These are phyloP conservation scores for Cryptotis parvus DNA, from an alignment of 2,113 vertebrate species.

Conservation along the genomic window DNA sequence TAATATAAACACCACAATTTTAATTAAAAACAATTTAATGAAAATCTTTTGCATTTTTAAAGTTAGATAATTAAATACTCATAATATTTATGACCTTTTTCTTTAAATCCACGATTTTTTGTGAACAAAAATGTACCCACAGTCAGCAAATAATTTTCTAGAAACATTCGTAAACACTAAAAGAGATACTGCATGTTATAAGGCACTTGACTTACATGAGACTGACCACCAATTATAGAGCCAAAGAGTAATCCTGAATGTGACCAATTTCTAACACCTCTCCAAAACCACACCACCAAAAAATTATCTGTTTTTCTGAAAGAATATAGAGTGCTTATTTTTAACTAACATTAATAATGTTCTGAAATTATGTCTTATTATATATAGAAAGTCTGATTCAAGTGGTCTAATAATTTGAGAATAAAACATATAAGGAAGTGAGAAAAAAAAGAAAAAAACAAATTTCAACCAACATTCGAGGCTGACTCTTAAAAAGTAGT, in stretches of 20 bases:
- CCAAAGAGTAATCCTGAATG: too few relatives aligned
- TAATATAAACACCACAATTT: background rate
- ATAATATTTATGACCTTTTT: background rate
- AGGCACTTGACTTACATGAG: too few relatives aligned
- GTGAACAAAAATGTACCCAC: background rate
- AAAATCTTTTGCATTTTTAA: background rate
- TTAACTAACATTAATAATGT: too few relatives aligned
- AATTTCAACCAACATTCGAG: background rate
- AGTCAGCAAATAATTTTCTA: slow-evolving; percentile 18
- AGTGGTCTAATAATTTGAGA: background rate
- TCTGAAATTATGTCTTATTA: background rate
- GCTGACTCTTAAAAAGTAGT: background rate
- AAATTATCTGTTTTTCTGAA: too few relatives aligned
- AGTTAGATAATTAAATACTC: background rate
- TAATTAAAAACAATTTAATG: background rate
- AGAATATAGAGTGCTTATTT: too few relatives aligned
- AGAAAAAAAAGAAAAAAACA: background rate
- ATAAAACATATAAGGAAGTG: background rate
- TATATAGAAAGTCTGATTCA: slow-evolving; percentile 16
- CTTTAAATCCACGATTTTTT: slow-evolving; percentile 43
- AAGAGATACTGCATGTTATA: too few relatives aligned
- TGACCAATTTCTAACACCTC: too few relatives aligned
- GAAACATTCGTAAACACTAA: background rate
- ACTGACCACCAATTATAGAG: too few relatives aligned
- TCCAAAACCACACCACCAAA: too few relatives aligned